Evolutionary conservation across 2,888 invertebrate genomes (phyloP).

Genomic region (Tenthredo mesomela): DNA sequence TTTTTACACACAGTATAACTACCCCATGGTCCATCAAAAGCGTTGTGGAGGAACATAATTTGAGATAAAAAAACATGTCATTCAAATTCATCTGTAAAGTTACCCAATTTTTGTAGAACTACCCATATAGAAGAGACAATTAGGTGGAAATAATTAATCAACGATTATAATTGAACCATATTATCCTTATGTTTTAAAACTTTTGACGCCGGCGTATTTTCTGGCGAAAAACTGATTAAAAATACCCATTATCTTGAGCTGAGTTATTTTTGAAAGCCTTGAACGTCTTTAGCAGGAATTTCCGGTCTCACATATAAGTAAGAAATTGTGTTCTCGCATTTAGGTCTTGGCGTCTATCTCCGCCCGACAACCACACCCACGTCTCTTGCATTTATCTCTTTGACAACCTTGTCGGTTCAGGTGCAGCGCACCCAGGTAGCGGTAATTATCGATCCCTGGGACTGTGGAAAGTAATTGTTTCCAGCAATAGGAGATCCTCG

Average conservation of each 20-base stretch:
- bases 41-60: too few relatives aligned
- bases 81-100: too few relatives aligned
- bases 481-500: conserved; percentile 1
- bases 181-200: not conserved
- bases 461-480: conserved; percentile 38
- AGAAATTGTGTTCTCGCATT: not conserved
- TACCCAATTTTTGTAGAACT: too few relatives aligned
- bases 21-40: too few relatives aligned
- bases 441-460: conserved; percentile 24
- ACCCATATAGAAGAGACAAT: not conserved
- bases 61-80: too few relatives aligned
- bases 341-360: not conserved
- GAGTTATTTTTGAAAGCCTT: not conserved
- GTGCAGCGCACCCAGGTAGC: conserved; percentile 11
- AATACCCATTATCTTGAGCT: not conserved
- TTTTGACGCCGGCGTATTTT: not conserved
- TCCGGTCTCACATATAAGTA: not conserved
- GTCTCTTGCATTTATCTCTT: conserved; percentile 23
- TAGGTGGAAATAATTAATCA: not conserved
- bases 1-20: too few relatives aligned
- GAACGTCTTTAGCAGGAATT: not conserved
- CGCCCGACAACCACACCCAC: not conserved
- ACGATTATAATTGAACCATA: not conserved
- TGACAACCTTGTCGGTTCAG: conserved; percentile 15
- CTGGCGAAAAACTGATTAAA: not conserved